phyloP scores from a whole-genome alignment of 1,140 invertebrate species.

The Tribolium madens region DNA sequence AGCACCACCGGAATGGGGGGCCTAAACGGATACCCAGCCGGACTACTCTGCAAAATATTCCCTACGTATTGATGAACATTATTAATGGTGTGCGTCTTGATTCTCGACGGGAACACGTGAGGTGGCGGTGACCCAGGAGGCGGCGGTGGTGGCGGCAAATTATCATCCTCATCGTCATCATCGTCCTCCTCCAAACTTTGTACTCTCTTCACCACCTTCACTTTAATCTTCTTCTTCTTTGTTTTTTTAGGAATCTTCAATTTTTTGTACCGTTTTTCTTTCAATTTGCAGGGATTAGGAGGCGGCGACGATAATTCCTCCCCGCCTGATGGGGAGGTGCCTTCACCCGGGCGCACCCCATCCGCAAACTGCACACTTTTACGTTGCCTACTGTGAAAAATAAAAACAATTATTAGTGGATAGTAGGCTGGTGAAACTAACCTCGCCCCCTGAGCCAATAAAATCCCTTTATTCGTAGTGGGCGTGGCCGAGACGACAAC shows the following conservation, averaged over 20 bases:
- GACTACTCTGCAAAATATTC: constrained; percentile 1
- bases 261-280: constrained; percentile 69
- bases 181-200: constrained; percentile 31
- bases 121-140: constrained; percentile 71
- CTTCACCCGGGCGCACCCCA: constrained; percentile 75
- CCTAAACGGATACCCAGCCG: constrained; percentile 1
- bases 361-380: constrained; percentile 75
- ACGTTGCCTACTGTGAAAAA: constrained; percentile 25
- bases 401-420: background rate
- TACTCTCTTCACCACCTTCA: constrained; percentile 55
- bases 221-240: constrained; percentile 71
- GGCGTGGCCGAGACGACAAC: constrained; percentile 39
- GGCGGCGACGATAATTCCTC: constrained; percentile 76
- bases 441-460: constrained; percentile 42
- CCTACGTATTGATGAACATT: constrained; percentile 55
- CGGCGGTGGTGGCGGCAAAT: constrained; percentile 70
- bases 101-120: constrained; percentile 68
- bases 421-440: background rate
- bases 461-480: constrained; percentile 57
- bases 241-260: constrained; percentile 67
- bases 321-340: constrained; percentile 74
- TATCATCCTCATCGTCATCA: constrained; percentile 69
- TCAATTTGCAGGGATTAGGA: constrained; percentile 66
- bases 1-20: background rate
- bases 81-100: constrained; percentile 60